These are phyloP conservation scores for Apodemus agrarius DNA, from an alignment of 2,797 vertebrate species.

Conservation along the genomic window DNA sequence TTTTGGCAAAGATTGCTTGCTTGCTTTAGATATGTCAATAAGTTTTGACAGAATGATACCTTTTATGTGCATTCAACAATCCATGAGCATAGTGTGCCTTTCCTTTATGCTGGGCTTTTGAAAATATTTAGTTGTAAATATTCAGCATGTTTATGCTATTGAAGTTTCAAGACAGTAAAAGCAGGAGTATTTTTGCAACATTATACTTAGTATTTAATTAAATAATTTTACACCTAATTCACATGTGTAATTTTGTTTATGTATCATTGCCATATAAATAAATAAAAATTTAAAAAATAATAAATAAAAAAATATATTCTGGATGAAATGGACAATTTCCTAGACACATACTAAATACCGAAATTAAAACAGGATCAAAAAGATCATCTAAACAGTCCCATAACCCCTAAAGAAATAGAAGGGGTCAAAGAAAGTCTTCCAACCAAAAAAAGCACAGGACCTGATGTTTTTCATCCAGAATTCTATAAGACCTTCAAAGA, in stretches of 20 bases:
- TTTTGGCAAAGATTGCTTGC: neutral
- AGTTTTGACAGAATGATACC: neutral
- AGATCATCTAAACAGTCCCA: too few relatives aligned
- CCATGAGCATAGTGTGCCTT: neutral
- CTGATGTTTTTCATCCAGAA: too few relatives aligned
- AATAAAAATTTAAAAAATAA: neutral
- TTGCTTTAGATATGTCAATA: neutral
- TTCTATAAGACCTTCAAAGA: too few relatives aligned
- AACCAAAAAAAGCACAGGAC: too few relatives aligned
- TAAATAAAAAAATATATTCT: neutral
- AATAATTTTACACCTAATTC: neutral
- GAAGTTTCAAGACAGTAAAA: neutral
- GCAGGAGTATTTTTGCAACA: neutral
- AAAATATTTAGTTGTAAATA: neutral
- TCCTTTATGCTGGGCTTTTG: neutral
- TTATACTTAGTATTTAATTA: neutral
- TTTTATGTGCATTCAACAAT: neutral
- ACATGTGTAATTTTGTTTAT: neutral
- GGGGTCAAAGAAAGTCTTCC: too few relatives aligned
- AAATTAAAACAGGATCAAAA: too few relatives aligned
- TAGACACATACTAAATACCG: too few relatives aligned
- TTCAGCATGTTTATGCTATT: neutral
- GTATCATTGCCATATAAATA: neutral
- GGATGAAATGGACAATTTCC: too few relatives aligned
- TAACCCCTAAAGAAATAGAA: too few relatives aligned